Evolutionary conservation across 2,797 vertebrate genomes (phyloP).

Genomic region (Sebastes dallii): DNA sequence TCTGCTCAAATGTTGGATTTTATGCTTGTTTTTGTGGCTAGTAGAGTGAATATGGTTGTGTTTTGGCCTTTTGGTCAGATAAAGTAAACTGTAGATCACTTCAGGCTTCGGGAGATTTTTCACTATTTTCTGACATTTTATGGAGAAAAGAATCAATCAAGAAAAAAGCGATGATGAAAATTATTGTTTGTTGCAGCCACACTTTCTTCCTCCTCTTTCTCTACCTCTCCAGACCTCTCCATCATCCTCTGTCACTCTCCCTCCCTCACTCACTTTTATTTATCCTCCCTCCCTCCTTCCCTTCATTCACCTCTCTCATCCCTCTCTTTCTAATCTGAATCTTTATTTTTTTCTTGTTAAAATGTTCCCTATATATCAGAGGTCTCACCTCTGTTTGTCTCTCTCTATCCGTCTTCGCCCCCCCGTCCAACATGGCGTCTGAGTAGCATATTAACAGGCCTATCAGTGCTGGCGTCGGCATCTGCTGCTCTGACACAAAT

Average conservation of each 20-base stretch:
- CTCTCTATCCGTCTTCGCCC: neutral
- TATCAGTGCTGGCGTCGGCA: conserved; percentile 95
- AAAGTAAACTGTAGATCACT: neutral
- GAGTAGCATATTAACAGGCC: conserved; percentile 93
- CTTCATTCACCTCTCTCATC: neutral
- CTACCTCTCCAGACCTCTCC: neutral
- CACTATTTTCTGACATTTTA: neutral
- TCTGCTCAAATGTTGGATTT: neutral
- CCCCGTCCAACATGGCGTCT: conserved; percentile 34
- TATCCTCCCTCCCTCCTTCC: too few species aligned
- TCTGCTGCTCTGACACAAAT: conserved; percentile 99
- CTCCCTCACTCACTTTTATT: neutral
- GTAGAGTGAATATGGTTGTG: neutral
- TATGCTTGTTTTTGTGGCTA: neutral
- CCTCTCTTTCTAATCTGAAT: neutral
- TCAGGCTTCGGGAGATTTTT: neutral
- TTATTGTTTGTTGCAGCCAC: neutral
- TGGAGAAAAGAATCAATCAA: neutral
- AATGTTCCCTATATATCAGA: neutral
- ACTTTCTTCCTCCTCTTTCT: neutral
- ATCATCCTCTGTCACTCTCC: neutral
- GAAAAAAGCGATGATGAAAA: neutral
- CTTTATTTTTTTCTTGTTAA: neutral
- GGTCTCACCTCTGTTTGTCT: neutral
- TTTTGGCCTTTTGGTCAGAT: neutral